These are phyloP conservation scores for Drosophila parthenogenetica DNA, from an alignment of 2,888 invertebrate genomes.

Conservation along the genomic window DNA sequence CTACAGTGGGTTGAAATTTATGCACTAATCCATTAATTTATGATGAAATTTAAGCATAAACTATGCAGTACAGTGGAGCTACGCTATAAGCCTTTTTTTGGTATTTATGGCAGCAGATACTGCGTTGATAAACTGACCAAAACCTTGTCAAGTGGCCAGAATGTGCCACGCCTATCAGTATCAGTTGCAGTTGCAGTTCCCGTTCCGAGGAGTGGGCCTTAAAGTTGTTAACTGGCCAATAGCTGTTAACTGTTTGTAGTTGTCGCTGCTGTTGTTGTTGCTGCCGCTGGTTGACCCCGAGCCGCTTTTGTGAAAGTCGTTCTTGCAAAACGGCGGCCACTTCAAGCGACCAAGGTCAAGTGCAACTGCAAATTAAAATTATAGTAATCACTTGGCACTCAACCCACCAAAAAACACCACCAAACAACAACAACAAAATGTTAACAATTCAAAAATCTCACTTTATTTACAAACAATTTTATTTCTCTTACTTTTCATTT, in stretches of 20 bases:
- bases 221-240: slow-evolving; percentile 39
- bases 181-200: slow-evolving; percentile 32
- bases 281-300: slow-evolving; percentile 50
- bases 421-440: not conserved
- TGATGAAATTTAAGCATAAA: not conserved
- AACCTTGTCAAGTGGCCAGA: slow-evolving; percentile 57
- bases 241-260: slow-evolving; percentile 4
- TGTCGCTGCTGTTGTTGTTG: slow-evolving; percentile 21
- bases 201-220: slow-evolving; percentile 52
- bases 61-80: not conserved
- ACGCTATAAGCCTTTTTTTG: slow-evolving; percentile 1
- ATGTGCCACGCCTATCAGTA: slow-evolving; percentile 54
- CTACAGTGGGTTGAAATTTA: not conserved
- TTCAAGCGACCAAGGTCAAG: slow-evolving; percentile 74
- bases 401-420: not conserved
- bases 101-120: not conserved
- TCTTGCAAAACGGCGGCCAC: slow-evolving; percentile 72
- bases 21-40: not conserved
- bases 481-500: not conserved
- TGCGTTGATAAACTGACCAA: slow-evolving; percentile 35
- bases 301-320: slow-evolving; percentile 79
- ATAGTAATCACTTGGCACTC: slow-evolving; percentile 23
- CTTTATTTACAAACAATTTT: slow-evolving; percentile 59
- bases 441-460: slow-evolving; percentile 54
- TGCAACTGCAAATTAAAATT: slow-evolving; percentile 76